Evolutionary conservation across 2,797 vertebrate species (phyloP).

Genomic region (Lagodon rhomboides): DNA sequence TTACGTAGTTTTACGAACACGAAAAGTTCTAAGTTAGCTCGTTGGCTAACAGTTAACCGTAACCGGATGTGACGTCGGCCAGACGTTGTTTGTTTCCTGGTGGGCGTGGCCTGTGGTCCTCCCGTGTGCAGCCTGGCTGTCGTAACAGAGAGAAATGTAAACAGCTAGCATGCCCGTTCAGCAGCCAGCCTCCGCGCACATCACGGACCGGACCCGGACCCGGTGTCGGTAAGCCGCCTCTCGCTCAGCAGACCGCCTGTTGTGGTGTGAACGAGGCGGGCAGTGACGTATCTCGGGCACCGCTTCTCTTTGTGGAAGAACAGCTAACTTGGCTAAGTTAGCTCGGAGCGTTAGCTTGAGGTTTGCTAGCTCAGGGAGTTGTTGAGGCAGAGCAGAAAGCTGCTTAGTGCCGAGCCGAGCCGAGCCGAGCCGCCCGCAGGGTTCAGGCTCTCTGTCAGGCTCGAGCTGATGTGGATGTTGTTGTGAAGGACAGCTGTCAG

Average conservation of each 20-base stretch:
- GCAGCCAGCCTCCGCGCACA: conserved; percentile 1
- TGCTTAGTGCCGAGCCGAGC: conserved; percentile 34
- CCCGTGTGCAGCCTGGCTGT: background rate
- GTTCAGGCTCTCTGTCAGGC: background rate
- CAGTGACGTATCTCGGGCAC: accelerated
- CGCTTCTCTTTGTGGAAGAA: background rate
- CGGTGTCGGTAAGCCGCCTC: conserved; percentile 3
- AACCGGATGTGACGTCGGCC: conserved; percentile 22
- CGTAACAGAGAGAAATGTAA: conserved; percentile 56
- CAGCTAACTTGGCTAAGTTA: conserved; percentile 32
- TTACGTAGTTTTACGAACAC: background rate
- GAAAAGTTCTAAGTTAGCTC: background rate
- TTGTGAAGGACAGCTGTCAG: background rate
- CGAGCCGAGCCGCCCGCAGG: background rate
- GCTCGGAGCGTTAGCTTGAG: conserved; percentile 24
- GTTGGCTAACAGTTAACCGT: background rate
- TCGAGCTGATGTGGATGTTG: background rate
- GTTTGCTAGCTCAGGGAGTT: conserved; percentile 39
- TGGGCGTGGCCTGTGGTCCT: conserved; percentile 40
- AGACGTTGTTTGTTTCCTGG: background rate
- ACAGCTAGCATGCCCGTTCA: conserved; percentile 64
- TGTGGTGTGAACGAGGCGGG: accelerated
- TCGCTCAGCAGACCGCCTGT: accelerated
- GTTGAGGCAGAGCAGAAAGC: conserved; percentile 34
- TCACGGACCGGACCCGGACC: background rate